phyloP scores from a whole-genome alignment of 2,888 invertebrate species.

The Acanthoscelides obtectus region DNA sequence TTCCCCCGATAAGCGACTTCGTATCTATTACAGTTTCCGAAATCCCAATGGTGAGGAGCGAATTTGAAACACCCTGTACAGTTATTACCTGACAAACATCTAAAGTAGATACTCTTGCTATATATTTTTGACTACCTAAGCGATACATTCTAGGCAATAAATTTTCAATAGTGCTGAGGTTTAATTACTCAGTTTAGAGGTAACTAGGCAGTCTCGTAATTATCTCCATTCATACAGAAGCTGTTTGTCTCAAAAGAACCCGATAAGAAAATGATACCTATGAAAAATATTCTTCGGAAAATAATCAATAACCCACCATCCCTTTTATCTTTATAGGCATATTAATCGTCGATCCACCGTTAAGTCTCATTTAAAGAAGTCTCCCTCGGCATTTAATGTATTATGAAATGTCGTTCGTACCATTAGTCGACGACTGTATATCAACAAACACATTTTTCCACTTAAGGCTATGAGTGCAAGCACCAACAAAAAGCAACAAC shows the following conservation, averaged over 20 bases:
- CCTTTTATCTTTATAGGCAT: not conserved
- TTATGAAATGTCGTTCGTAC: not conserved
- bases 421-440: slow-evolving; percentile 9
- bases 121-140: too few species aligned
- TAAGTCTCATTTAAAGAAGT: not conserved
- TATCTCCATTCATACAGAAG: not conserved
- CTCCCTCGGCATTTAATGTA: not conserved
- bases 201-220: too few species aligned
- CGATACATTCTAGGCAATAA: too few species aligned
- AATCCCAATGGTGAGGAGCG: too few species aligned
- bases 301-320: not conserved
- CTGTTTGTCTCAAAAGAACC: not conserved
- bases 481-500: not conserved
- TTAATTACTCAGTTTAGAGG: too few species aligned
- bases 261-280: not conserved
- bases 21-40: too few species aligned
- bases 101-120: too few species aligned
- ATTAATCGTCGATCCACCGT: not conserved
- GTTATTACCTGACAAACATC: too few species aligned
- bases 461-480: slow-evolving; percentile 11
- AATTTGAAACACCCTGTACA: too few species aligned
- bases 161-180: too few species aligned
- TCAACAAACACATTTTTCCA: slow-evolving; percentile 23
- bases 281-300: not conserved
- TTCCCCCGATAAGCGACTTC: too few species aligned